phyloP scores from a whole-genome alignment of 2,113 vertebrate genomes.

The Taurulus bubalis region DNA sequence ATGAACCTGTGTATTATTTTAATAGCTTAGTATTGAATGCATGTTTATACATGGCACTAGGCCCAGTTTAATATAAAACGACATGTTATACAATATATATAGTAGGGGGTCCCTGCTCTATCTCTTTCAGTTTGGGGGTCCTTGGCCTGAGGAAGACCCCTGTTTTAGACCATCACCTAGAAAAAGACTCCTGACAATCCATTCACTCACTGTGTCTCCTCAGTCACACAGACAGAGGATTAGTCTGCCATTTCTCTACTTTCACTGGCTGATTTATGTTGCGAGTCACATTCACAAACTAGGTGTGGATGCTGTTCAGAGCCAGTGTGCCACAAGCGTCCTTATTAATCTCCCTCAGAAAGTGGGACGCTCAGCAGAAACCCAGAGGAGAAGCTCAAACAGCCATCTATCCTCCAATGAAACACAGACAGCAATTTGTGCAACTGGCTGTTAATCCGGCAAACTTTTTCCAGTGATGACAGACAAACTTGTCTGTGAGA shows the following conservation, averaged over 20 bases:
- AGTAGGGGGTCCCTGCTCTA: no score
- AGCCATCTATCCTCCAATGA: conserved; percentile 66
- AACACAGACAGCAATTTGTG: conserved; percentile 68
- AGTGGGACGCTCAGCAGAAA: conserved; percentile 73
- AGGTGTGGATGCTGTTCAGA: conserved; percentile 60
- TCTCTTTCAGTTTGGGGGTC: no score
- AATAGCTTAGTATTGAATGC: no score
- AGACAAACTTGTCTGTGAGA: conserved; percentile 30
- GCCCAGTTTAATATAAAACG: no score
- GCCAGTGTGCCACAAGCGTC: conserved; percentile 51
- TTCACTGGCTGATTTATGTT: conserved; percentile 68
- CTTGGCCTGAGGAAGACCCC: no score
- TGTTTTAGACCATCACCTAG: conserved; percentile 6
- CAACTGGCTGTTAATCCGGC: conserved; percentile 53
- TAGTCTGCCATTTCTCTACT: conserved; percentile 49
- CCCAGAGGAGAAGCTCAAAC: conserved; percentile 72
- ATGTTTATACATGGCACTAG: no score
- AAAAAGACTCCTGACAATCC: conserved; percentile 54
- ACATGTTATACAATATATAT: no score
- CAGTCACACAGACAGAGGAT: conserved; percentile 63
- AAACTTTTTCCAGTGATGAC: conserved; percentile 59
- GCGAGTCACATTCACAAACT: conserved; percentile 50
- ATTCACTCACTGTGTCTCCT: conserved; percentile 48
- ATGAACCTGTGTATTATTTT: no score
- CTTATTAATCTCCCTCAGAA: conserved; percentile 71